These are phyloP conservation scores for Pachycephala philippinensis DNA, from an alignment of 2,113 vertebrate species.

Conservation along the genomic window DNA sequence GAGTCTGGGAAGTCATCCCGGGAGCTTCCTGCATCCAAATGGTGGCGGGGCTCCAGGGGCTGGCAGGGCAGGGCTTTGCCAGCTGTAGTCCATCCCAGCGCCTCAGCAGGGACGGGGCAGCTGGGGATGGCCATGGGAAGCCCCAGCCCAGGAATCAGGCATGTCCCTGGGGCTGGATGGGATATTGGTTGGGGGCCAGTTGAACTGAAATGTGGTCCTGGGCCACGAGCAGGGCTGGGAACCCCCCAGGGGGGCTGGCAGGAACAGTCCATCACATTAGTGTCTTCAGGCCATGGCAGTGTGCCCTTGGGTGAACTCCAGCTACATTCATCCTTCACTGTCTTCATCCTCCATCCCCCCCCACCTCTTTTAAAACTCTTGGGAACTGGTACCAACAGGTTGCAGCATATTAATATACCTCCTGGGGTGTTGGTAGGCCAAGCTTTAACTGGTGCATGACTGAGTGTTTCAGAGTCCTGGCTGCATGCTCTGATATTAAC, in stretches of 20 bases:
- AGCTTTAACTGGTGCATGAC: slow-evolving; percentile 13
- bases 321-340: not conserved
- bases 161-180: not conserved
- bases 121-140: not conserved
- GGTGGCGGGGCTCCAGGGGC: too few species aligned
- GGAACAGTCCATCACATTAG: not conserved
- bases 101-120: not conserved
- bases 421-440: not conserved
- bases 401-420: not conserved
- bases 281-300: not conserved
- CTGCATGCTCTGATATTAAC: slow-evolving; percentile 30
- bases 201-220: not conserved
- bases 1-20: not conserved
- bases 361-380: not conserved
- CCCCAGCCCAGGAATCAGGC: not conserved
- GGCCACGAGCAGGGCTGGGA: not conserved
- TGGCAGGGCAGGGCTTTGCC: not conserved
- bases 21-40: not conserved
- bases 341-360: not conserved
- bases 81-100: fast-evolving
- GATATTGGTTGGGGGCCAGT: not conserved
- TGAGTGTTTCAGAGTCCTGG: not conserved
- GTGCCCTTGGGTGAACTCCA: not conserved
- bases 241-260: not conserved
- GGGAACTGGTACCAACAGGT: slow-evolving; percentile 17